Evolutionary conservation across 2,797 vertebrate genomes (phyloP).

Genomic region (Crocodylus rhombifer): DNA sequence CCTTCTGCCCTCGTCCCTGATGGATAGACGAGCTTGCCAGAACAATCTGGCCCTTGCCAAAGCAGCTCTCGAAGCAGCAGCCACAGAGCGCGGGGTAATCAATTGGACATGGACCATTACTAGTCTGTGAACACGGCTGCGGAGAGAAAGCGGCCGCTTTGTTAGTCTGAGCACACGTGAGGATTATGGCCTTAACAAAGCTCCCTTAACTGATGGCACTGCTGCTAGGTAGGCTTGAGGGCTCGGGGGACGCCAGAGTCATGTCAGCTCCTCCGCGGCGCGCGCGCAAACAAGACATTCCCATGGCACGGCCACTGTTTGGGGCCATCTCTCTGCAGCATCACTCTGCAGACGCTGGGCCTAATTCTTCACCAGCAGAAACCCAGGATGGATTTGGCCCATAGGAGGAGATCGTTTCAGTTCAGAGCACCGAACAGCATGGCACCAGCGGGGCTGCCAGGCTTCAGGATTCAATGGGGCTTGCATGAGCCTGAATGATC

Average conservation of each 20-base stretch:
- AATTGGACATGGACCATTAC: conserved; percentile 75
- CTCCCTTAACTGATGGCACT: conserved; percentile 49
- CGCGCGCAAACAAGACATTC: background rate
- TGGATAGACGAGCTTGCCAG: conserved; percentile 57
- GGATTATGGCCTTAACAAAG: conserved; percentile 73
- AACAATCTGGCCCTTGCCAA: conserved; percentile 61
- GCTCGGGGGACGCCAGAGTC: background rate
- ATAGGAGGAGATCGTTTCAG: conserved; percentile 14
- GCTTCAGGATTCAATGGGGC: background rate
- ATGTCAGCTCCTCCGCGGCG: no score
- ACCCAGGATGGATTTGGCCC: background rate
- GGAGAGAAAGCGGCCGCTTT: conserved; percentile 51
- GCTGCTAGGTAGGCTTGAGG: conserved; percentile 38
- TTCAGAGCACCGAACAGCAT: background rate
- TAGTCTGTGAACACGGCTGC: background rate
- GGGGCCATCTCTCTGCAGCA: rapidly evolving
- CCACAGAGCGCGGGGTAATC: conserved; percentile 47
- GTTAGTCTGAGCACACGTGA: conserved; percentile 56
- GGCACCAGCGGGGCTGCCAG: conserved; percentile 57
- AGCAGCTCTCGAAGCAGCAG: conserved; percentile 22
- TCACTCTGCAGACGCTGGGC: conserved; percentile 15
- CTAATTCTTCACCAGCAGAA: conserved; percentile 29
- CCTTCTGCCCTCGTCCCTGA: conserved; percentile 28
- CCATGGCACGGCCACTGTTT: background rate
- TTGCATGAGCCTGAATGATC: background rate